Evolutionary conservation across 1,140 invertebrate genomes (phyloP).

Genomic region (Oryctes rhinoceros): DNA sequence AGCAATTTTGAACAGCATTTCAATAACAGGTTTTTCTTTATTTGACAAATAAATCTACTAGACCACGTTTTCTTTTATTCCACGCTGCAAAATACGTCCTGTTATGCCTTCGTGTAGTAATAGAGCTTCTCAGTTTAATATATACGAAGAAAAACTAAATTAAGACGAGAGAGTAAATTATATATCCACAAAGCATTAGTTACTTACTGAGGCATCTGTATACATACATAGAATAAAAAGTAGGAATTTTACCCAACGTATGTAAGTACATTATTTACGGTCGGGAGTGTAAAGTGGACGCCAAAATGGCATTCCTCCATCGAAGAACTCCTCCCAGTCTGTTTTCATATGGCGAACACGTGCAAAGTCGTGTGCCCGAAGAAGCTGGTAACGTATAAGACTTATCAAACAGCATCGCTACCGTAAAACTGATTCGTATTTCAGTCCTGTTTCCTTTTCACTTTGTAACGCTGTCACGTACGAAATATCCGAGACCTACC

Average conservation of each 20-base stretch:
- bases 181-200: not conserved
- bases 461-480: constrained; percentile 52
- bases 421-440: constrained; percentile 44
- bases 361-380: constrained; percentile 45
- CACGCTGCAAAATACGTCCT: no score
- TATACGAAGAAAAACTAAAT: no score
- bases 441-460: constrained; percentile 49
- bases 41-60: no score
- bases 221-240: constrained; percentile 42
- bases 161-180: not conserved
- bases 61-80: no score
- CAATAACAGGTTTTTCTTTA: no score
- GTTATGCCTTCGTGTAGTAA: no score
- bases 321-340: constrained; percentile 48
- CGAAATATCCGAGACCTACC: constrained; percentile 47
- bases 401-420: constrained; percentile 46
- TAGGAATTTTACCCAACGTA: constrained; percentile 46
- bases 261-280: constrained; percentile 47
- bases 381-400: constrained; percentile 43
- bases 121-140: no score
- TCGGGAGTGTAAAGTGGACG: constrained; percentile 45
- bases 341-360: constrained; percentile 51
- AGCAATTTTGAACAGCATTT: no score
- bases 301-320: constrained; percentile 51
- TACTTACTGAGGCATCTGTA: not conserved